phyloP scores from a whole-genome alignment of 2,113 vertebrate genomes.

The Vidua chalybeata region DNA sequence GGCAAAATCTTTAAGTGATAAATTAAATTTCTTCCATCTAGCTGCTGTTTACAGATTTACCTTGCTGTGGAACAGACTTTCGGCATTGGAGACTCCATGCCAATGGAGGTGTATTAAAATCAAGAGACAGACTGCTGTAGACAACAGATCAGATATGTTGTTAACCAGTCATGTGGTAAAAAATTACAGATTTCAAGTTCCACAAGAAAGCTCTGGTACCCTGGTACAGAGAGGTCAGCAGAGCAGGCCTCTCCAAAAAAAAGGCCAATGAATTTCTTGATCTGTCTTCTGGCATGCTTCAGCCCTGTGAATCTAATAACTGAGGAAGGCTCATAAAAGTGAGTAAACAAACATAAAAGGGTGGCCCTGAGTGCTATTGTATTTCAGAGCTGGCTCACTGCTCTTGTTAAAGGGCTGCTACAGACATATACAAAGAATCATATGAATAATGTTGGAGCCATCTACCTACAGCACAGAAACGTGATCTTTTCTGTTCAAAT shows the following conservation, averaged over 20 bases:
- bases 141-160: not conserved
- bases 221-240: not conserved
- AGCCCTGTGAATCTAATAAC: conserved; percentile 55
- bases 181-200: not conserved
- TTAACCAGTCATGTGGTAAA: not conserved
- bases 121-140: not conserved
- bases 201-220: not conserved
- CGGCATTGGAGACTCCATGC: not conserved
- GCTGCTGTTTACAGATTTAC: not conserved
- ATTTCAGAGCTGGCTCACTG: conserved; percentile 63
- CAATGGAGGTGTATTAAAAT: not conserved
- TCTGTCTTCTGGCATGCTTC: conserved; percentile 38
- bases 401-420: conserved; percentile 69
- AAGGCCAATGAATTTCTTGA: conserved; percentile 28
- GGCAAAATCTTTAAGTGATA: not conserved
- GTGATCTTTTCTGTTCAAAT: conserved; percentile 72
- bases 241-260: not conserved
- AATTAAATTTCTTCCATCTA: not conserved
- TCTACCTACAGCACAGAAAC: conserved; percentile 76
- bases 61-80: not conserved
- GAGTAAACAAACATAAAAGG: conserved; percentile 77
- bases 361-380: conserved; percentile 53
- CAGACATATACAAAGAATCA: conserved; percentile 70
- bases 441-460: conserved; percentile 68
- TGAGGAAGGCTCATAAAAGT: conserved; percentile 68